A percentile compares a stretch with the other conserved stretches of the same genome.
Conservation (phyloP, 2,113 vertebrate species). For the Sorex araneus region DNA sequence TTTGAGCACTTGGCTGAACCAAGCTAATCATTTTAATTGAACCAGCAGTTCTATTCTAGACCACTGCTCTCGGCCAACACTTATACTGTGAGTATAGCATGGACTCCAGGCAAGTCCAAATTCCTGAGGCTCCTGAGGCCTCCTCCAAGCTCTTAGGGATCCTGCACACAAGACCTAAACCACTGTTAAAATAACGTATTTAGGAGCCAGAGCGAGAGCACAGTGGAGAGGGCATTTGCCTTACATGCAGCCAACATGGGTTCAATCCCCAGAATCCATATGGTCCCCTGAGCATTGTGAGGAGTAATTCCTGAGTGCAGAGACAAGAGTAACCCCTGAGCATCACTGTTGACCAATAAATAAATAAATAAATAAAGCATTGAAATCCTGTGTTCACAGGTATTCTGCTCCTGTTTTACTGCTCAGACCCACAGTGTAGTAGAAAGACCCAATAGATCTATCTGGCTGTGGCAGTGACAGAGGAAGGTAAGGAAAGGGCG, state of each 20-base stretch:
- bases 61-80: neutral
- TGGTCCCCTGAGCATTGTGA: no score
- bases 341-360: no score
- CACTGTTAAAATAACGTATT: constrained; percentile 10
- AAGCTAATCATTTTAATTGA: constrained; percentile 51
- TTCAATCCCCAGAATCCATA: no score
- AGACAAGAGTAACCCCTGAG: neutral
- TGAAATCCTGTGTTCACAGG: neutral
- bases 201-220: neutral
- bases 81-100: neutral
- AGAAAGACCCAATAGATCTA: neutral
- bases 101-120: neutral
- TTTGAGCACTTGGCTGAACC: constrained; percentile 25
- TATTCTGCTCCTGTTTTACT: neutral
- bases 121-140: neutral
- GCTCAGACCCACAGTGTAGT: neutral
- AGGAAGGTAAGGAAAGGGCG: neutral
- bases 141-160: constrained; percentile 10
- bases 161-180: neutral
- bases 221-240: no score
- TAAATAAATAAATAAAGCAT: no score
- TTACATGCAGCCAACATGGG: no score
- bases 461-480: no score
- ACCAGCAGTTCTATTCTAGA: neutral
- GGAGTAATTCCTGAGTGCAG: no score